These are phyloP conservation scores for Gasterosteus nipponicus DNA, from an alignment of 2,113 vertebrate species.

Conservation along the genomic window DNA sequence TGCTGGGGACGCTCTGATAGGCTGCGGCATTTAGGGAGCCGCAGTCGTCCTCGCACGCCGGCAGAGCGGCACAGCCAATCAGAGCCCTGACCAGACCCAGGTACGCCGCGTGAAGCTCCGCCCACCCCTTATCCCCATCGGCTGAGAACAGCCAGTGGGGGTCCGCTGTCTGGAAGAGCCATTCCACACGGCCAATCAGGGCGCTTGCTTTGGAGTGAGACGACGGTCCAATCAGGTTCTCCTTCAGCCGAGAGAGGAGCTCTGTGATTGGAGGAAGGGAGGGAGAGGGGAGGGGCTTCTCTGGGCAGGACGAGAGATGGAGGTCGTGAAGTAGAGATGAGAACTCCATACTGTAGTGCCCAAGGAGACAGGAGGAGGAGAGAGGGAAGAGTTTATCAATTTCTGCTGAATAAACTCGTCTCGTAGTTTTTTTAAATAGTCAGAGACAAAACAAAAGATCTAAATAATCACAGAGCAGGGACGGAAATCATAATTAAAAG, in stretches of 20 bases:
- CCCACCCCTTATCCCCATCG: not conserved
- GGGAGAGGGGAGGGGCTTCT: slow-evolving; percentile 23
- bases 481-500: too few species aligned
- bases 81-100: slow-evolving; percentile 31
- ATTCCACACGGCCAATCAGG: slow-evolving; percentile 36
- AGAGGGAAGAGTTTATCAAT: not conserved
- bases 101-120: slow-evolving; percentile 32
- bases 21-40: not conserved
- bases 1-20: slow-evolving; percentile 30
- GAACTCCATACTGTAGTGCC: slow-evolving; percentile 46
- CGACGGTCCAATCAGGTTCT: slow-evolving; percentile 38
- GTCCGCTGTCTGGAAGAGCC: slow-evolving; percentile 41
- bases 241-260: slow-evolving; percentile 46
- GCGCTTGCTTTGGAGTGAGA: not conserved
- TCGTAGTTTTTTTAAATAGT: too few species aligned
- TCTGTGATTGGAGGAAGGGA: slow-evolving; percentile 58
- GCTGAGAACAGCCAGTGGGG: slow-evolving; percentile 53
- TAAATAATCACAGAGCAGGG: too few species aligned
- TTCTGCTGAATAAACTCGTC: not conserved
- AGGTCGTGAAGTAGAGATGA: slow-evolving; percentile 55
- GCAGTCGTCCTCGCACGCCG: slow-evolving; percentile 29
- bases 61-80: slow-evolving; percentile 56
- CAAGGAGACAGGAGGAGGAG: too few species aligned
- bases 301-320: slow-evolving; percentile 30
- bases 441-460: too few species aligned